phyloP scores from a whole-genome alignment of 2,113 vertebrate species.

The Anoplopoma fimbria region DNA sequence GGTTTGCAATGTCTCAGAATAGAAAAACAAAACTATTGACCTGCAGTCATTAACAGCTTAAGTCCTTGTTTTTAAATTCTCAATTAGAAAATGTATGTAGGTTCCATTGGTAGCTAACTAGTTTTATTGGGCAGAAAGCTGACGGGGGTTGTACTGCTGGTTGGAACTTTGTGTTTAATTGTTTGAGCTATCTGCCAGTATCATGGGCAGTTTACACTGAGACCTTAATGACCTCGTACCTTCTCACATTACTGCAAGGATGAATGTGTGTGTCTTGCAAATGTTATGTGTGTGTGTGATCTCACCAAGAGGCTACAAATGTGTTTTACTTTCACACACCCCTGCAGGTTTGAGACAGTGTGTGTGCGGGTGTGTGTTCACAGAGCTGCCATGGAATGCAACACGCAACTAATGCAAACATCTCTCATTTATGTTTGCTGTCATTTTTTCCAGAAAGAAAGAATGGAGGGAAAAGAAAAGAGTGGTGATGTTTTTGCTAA shows the following conservation, averaged over 20 bases:
- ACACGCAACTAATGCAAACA: slow-evolving; percentile 25
- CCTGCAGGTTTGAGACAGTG: not conserved
- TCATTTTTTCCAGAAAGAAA: slow-evolving; percentile 48
- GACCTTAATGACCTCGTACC: slow-evolving; percentile 1
- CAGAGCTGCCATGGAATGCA: slow-evolving; percentile 1
- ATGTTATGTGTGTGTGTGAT: slow-evolving; percentile 21
- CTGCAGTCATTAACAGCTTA: too few species aligned
- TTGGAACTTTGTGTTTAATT: not conserved
- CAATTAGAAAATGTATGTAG: not conserved
- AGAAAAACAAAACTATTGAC: too few species aligned
- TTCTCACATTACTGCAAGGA: not conserved
- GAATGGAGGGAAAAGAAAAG: slow-evolving; percentile 40
- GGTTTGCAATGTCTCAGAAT: too few species aligned
- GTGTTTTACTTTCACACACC: slow-evolving; percentile 29
- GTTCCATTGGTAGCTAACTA: not conserved
- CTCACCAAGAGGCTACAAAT: not conserved
- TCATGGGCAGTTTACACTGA: slow-evolving; percentile 1
- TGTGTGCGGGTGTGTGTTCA: slow-evolving; percentile 13
- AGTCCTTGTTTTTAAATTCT: not conserved
- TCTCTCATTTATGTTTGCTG: slow-evolving; percentile 43
- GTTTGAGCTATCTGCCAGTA: slow-evolving; percentile 1
- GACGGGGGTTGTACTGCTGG: not conserved
- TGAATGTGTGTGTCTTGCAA: not conserved
- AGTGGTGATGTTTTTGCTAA: slow-evolving; percentile 59
- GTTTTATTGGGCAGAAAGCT: not conserved